Conservation (phyloP, 1,140 invertebrate genomes). For the Papilio xuthus region DNA sequence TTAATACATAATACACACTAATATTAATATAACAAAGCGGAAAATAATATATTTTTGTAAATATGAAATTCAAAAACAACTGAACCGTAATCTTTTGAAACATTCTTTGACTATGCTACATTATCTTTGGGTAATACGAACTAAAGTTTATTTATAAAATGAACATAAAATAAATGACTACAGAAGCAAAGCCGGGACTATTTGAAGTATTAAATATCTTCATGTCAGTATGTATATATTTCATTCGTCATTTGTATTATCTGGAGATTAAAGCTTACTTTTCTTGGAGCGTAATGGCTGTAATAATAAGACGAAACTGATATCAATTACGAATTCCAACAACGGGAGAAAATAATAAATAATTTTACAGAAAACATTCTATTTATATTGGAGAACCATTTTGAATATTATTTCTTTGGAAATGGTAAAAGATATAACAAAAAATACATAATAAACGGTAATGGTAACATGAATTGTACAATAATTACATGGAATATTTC, state of each 20-base stretch:
- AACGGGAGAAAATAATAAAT: not conserved
- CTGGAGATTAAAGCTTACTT: not conserved
- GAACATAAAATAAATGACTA: too few relatives aligned
- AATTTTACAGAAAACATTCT: not conserved
- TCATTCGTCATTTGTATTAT: constrained; percentile 10
- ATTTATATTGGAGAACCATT: not conserved
- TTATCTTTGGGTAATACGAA: too few relatives aligned
- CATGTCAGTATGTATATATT: not conserved
- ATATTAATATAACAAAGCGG: too few relatives aligned
- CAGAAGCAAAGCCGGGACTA: too few relatives aligned
- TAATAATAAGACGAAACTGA: not conserved
- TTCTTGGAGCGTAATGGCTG: not conserved
- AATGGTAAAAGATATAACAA: not conserved
- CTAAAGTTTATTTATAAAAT: too few relatives aligned
- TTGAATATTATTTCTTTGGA: not conserved
- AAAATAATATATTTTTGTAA: too few relatives aligned
- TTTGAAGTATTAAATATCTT: not conserved
- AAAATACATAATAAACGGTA: not conserved
- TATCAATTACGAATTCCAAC: constrained; percentile 3
- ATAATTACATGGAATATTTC: not conserved
- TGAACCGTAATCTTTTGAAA: too few relatives aligned
- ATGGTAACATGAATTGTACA: not conserved
- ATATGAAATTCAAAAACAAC: too few relatives aligned
- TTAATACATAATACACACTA: too few relatives aligned
- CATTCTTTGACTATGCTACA: too few relatives aligned